These are phyloP conservation scores for Otolemur garnettii DNA, from an alignment of 2,113 vertebrate genomes.

Conservation along the genomic window DNA sequence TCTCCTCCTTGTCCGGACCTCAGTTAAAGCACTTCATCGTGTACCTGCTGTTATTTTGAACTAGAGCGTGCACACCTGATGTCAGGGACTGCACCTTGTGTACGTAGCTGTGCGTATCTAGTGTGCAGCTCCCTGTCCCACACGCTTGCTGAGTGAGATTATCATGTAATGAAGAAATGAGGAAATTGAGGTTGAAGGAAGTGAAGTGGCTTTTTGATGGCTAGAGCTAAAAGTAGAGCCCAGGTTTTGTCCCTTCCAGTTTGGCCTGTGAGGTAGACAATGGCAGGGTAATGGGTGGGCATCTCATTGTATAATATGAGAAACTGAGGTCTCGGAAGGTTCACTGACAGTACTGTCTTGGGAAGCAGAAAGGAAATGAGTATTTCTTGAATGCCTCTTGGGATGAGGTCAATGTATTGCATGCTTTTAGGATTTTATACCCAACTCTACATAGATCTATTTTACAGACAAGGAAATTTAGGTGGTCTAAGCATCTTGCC, in stretches of 20 bases:
- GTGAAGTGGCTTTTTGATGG: slow-evolving; percentile 22
- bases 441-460: background rate
- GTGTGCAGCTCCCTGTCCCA: background rate
- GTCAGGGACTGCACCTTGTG: background rate
- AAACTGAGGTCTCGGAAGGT: background rate
- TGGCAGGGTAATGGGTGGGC: background rate
- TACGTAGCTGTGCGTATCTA: background rate
- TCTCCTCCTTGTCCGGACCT: background rate
- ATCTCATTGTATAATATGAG: background rate
- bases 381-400: background rate
- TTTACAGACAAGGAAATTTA: background rate
- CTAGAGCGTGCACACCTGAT: background rate
- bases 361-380: background rate
- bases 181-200: background rate
- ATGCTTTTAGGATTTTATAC: background rate
- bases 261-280: background rate
- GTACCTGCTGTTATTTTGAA: background rate
- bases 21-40: background rate
- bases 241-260: background rate
- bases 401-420: background rate
- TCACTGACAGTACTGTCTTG: background rate
- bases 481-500: background rate
- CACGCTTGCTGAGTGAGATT: background rate
- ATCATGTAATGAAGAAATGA: background rate
- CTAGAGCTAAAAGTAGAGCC: background rate